Percentiles rank a stretch among this genome's conserved stretches.
Conservation (phyloP, 2,888 invertebrate species). For the Watsonalla binaria region DNA sequence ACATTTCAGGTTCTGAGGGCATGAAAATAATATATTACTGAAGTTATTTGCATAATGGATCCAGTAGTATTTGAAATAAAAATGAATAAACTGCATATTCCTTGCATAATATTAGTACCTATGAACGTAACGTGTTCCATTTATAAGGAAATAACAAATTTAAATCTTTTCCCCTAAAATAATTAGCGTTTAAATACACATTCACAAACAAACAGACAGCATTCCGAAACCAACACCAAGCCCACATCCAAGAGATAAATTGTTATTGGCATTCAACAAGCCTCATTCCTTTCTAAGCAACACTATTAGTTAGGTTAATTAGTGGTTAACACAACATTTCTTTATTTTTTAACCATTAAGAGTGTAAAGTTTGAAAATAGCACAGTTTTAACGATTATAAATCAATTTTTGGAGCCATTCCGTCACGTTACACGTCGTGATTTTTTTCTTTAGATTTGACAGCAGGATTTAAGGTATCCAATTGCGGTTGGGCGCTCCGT, state of each 20-base stretch:
- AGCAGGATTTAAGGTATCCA: slow-evolving; percentile 65
- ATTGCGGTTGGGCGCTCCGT: slow-evolving; percentile 30
- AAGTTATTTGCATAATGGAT: no score
- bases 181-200: background rate
- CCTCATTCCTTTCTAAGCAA: slow-evolving; percentile 41
- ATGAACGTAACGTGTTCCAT: no score
- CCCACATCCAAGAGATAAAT: slow-evolving; percentile 28
- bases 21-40: no score
- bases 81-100: no score
- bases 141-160: no score
- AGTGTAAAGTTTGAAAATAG: slow-evolving; percentile 30
- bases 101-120: no score
- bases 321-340: slow-evolving; percentile 49
- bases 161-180: no score
- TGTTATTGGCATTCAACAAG: slow-evolving; percentile 36
- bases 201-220: slow-evolving; percentile 6
- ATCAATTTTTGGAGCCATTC: slow-evolving; percentile 67
- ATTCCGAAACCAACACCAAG: slow-evolving; percentile 9
- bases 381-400: slow-evolving; percentile 50
- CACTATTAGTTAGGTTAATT: slow-evolving; percentile 64
- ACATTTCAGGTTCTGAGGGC: no score
- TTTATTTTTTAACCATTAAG: slow-evolving; percentile 29
- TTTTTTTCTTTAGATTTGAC: slow-evolving; percentile 56
- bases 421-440: slow-evolving; percentile 56
- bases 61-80: no score